Evolutionary conservation across 2,113 vertebrate species (phyloP).

Genomic region (Euleptes europaea): DNA sequence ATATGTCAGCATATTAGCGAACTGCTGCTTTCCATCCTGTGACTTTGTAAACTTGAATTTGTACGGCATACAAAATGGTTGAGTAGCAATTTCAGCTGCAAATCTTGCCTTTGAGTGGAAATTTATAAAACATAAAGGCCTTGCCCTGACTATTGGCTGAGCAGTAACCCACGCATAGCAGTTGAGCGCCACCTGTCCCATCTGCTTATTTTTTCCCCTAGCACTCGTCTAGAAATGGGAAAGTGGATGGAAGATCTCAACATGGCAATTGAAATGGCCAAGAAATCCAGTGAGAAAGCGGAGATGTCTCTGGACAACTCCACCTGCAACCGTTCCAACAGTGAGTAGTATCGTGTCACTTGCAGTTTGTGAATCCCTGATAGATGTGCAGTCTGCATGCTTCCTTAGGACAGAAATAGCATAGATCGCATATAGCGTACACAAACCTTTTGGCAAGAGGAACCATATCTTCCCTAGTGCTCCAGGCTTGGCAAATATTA

Average conservation of each 20-base stretch:
- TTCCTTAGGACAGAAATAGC: background rate
- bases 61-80: background rate
- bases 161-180: background rate
- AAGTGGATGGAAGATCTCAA: slow-evolving; percentile 95
- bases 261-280: slow-evolving; percentile 86
- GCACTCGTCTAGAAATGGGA: slow-evolving; percentile 90
- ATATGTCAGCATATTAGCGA: no score
- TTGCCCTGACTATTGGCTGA: background rate
- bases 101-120: background rate
- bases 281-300: slow-evolving; percentile 80
- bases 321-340: slow-evolving; percentile 71
- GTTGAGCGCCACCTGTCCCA: background rate
- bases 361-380: background rate
- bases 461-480: background rate
- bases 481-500: slow-evolving; percentile 30
- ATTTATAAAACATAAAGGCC: background rate
- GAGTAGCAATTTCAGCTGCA: background rate
- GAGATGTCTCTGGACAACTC: slow-evolving; percentile 74
- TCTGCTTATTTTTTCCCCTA: slow-evolving; percentile 59
- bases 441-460: background rate
- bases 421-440: background rate
- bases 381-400: background rate
- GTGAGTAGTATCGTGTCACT: slow-evolving; percentile 73
- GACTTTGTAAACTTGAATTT: background rate
- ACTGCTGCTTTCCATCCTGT: background rate